A percentile compares a stretch with the other conserved stretches of the same genome.
phyloP scores from a whole-genome alignment of 2,888 invertebrate species.

The Norana najaformis region DNA sequence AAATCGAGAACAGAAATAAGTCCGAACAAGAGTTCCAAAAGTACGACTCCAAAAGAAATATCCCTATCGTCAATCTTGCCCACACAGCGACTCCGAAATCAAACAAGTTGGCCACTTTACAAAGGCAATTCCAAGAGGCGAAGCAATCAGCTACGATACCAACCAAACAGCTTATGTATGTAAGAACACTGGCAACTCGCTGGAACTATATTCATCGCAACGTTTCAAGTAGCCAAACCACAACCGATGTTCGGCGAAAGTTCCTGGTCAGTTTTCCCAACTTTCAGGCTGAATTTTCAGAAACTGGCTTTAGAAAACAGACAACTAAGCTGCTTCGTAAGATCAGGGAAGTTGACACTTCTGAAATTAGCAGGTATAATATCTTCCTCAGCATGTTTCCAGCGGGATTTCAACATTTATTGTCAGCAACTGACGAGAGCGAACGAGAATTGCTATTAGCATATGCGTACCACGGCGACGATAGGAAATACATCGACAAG shows the following conservation, averaged over 20 bases:
- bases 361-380: not conserved
- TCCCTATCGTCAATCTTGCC: not conserved
- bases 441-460: not conserved
- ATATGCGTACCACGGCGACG: not conserved
- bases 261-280: too few species aligned
- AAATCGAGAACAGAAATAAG: not conserved
- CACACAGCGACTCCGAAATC: not conserved
- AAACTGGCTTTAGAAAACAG: not conserved
- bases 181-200: not conserved
- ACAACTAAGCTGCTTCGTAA: not conserved
- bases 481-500: not conserved
- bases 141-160: not conserved
- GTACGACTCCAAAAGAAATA: not conserved
- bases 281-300: not conserved
- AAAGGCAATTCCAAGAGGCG: not conserved
- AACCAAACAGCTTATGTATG: not conserved
- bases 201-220: not conserved
- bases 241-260: not conserved
- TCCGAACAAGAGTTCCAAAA: not conserved
- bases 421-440: not conserved
- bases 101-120: not conserved
- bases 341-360: not conserved
- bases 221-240: not conserved
- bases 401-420: not conserved
- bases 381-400: too few species aligned